phyloP scores from a whole-genome alignment of 2,797 vertebrate genomes.

The Melanogrammus aeglefinus region DNA sequence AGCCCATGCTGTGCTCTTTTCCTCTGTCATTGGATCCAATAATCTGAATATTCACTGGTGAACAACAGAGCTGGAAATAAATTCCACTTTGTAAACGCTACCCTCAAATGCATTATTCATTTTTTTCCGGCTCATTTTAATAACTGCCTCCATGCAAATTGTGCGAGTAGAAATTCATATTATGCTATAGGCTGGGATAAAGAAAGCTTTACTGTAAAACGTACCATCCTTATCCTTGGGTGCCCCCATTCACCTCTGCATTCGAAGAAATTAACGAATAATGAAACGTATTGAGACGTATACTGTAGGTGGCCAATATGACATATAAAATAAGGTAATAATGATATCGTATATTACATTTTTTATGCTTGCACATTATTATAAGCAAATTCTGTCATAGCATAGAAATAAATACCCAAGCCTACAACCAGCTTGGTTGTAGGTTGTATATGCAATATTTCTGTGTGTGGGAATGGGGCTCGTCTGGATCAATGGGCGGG shows the following conservation, averaged over 20 bases:
- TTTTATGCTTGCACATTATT: too few relatives aligned
- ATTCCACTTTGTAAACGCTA: constrained; percentile 16
- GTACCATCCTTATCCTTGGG: not conserved
- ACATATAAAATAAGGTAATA: not conserved
- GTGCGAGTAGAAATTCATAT: constrained; percentile 36
- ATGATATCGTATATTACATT: not conserved
- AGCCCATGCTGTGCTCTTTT: not conserved
- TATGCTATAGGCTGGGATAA: constrained; percentile 12
- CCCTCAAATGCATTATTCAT: constrained; percentile 40
- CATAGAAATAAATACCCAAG: not conserved
- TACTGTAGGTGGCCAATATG: not conserved
- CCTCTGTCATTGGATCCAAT: not conserved
- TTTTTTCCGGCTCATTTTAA: constrained; percentile 30
- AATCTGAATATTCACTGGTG: constrained; percentile 29
- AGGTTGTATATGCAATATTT: not conserved
- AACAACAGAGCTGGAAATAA: constrained; percentile 20
- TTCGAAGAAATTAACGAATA: not conserved
- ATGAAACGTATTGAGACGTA: not conserved
- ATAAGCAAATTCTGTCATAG: not conserved
- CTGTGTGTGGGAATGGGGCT: not conserved
- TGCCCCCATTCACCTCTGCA: not conserved
- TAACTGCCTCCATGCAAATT: constrained; percentile 36
- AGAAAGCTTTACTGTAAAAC: constrained; percentile 13
- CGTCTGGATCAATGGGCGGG: too few relatives aligned
- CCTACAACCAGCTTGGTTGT: not conserved